Conservation (phyloP, 2,888 invertebrate species). For the Microctonus brassicae region DNA sequence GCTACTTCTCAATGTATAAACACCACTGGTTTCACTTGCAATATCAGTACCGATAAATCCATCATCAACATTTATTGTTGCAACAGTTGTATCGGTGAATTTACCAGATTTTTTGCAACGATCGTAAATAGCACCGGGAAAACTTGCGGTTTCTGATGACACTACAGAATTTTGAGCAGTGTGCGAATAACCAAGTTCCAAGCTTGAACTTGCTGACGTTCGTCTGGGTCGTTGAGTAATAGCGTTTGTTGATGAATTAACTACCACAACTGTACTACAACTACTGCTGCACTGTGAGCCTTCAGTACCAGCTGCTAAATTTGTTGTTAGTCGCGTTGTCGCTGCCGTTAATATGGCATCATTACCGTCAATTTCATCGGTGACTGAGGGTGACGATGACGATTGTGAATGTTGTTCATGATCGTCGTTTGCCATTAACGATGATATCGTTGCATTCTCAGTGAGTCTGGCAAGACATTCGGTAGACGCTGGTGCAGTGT, state of each 20-base stretch:
- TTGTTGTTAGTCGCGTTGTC: constrained; percentile 44
- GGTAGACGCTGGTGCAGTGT: constrained; percentile 89
- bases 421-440: no score
- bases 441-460: constrained; percentile 48
- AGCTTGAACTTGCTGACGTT: constrained; percentile 83
- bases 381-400: constrained; percentile 60
- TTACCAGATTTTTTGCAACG: constrained; percentile 61
- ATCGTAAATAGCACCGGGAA: constrained; percentile 68
- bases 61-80: constrained; percentile 66
- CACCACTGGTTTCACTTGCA: constrained; percentile 88
- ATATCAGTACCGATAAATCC: constrained; percentile 59
- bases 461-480: constrained; percentile 80
- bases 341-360: constrained; percentile 50
- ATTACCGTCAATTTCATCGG: constrained; percentile 61
- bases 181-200: constrained; percentile 88
- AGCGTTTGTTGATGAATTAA: constrained; percentile 68
- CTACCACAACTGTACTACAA: constrained; percentile 88
- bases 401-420: constrained; percentile 51
- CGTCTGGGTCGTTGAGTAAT: constrained; percentile 70
- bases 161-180: constrained; percentile 88
- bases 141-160: constrained; percentile 76
- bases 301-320: constrained; percentile 54
- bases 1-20: constrained; percentile 82
- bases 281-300: constrained; percentile 89
- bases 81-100: constrained; percentile 65